Evolutionary conservation across 2,113 vertebrate genomes (phyloP).

Genomic region (Empidonax traillii): DNA sequence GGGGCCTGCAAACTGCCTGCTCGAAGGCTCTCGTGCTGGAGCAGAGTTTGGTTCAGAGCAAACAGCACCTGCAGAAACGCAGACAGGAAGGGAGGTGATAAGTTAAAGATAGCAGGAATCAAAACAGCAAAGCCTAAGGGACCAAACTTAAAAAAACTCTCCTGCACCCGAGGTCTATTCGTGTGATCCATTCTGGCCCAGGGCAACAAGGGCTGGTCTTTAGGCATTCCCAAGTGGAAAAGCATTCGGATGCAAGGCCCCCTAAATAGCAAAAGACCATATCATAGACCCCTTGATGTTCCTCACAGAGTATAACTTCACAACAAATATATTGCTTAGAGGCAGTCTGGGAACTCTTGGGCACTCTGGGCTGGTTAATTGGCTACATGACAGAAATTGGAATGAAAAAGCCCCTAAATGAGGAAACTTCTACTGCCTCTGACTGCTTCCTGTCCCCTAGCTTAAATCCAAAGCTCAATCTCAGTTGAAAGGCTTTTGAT

Average conservation of each 20-base stretch:
- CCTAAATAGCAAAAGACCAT: not conserved
- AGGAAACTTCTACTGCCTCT: not conserved
- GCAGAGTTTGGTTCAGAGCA: constrained; percentile 86
- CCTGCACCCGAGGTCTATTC: not conserved
- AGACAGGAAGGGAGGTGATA: not conserved
- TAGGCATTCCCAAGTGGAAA: not conserved
- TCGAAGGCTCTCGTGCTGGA: constrained; percentile 85
- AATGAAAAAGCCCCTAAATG: not conserved
- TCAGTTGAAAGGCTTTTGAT: not conserved
- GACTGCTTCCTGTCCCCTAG: not conserved
- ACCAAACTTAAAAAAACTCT: not conserved
- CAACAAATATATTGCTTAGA: not conserved
- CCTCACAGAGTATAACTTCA: not conserved
- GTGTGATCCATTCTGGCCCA: not conserved
- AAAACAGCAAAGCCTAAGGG: not conserved
- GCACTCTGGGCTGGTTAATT: not conserved
- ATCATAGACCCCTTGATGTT: not conserved
- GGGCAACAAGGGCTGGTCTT: not conserved
- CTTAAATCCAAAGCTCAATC: not conserved
- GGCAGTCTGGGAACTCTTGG: not conserved
- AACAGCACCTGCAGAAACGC: constrained; percentile 81
- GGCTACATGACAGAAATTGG: not conserved
- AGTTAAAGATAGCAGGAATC: not conserved
- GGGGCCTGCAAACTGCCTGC: constrained; percentile 83
- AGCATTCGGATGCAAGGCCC: not conserved